Evolutionary conservation across 2,888 invertebrate species (phyloP), one percentile per base, ranked within the genome.

Genomic region (Anodontia alba): DNA sequence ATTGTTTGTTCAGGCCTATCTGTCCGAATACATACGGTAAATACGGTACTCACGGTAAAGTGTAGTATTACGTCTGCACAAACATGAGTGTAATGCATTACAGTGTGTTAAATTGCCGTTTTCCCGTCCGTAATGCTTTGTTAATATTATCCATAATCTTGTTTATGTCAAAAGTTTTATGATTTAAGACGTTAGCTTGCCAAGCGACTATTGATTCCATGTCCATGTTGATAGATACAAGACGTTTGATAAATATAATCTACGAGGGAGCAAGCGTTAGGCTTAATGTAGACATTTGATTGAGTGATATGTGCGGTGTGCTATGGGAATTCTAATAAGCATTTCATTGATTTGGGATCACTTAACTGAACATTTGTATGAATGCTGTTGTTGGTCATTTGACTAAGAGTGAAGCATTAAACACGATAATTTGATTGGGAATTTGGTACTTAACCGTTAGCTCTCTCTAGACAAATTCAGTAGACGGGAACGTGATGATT

Each of bases 231-330:
- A 62, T 62, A 33, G 62, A 23, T 26, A 23, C 26, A 62, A 62
- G 62, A 62, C 62, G 62, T 8, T 62, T 62, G 62, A 62, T 33
- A 62, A 20, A 62, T 33, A 33, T n/a, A n/a, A 62, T 62, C 62
- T 17, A 33, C 5, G 31, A 31, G 20, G 62, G 62, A 33, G 20
- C 7, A 62, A 62, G 33, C 62, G 33, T 23, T 17, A 20, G 62
- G 62, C 62, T 62, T 62, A 62, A 62, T 62, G 62, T 62, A 62
- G 33, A 62, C 62, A 20, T 31, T 62, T 62, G 62, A 62, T 62
- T 62, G 62, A 62, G 5, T n/a, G 31, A 62, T 33, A 62, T 62
- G 62, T 23, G 26, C 26, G 15, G 12, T 26, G 26, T 54, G 54
- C 54, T 54, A 23, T 8, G 54, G 26, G 54, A 54, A 54, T 54